Evolutionary conservation across 2,888 invertebrate species (phyloP).

Genomic region (Macroteleia sp.): DNA sequence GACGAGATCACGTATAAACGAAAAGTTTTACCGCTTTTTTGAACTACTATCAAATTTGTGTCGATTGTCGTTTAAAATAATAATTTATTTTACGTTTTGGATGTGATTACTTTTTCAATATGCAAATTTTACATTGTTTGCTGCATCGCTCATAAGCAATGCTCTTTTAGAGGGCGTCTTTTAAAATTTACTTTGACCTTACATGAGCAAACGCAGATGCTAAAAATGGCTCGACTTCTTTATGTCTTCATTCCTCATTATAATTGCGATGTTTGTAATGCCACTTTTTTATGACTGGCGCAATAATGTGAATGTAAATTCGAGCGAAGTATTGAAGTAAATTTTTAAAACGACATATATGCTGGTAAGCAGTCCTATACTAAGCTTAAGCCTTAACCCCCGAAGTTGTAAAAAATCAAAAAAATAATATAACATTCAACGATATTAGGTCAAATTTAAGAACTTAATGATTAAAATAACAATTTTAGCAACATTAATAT

Average conservation of each 20-base stretch:
- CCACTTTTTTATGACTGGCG: constrained; percentile 15
- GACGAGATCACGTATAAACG: constrained; percentile 19
- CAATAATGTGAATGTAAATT: constrained; percentile 22
- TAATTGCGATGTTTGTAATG: constrained; percentile 27
- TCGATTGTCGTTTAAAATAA: neutral
- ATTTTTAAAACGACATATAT: constrained; percentile 4
- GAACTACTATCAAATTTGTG: too few relatives aligned
- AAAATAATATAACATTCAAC: too few relatives aligned
- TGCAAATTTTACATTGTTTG: constrained; percentile 18
- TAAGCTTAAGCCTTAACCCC: too few relatives aligned
- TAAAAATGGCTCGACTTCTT: constrained; percentile 28
- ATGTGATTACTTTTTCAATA: constrained; percentile 6
- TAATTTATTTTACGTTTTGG: neutral
- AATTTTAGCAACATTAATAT: too few relatives aligned
- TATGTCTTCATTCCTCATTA: constrained; percentile 27
- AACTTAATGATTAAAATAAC: too few relatives aligned
- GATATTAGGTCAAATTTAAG: too few relatives aligned
- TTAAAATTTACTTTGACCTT: constrained; percentile 36
- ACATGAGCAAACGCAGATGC: constrained; percentile 14
- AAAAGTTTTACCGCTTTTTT: too few relatives aligned
- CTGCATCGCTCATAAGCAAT: constrained; percentile 32
- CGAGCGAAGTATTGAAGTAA: constrained; percentile 6
- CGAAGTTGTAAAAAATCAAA: too few relatives aligned
- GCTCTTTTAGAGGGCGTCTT: constrained; percentile 32
- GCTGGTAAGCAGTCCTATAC: constrained; percentile 2